Conservation (phyloP, 2,888 invertebrate species). For the Ecdyonurus torrentis region DNA sequence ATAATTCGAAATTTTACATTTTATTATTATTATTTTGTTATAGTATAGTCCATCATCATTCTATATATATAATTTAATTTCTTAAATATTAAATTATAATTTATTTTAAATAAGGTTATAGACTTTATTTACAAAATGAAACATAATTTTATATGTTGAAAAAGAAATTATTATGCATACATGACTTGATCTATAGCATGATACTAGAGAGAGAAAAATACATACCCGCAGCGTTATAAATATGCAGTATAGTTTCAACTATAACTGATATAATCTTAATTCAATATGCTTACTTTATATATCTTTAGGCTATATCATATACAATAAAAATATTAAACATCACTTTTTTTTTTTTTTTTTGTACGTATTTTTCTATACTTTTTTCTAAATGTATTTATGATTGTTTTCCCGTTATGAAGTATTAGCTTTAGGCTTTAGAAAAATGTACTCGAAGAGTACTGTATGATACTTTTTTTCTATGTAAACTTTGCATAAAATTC, state of each 20-base stretch:
- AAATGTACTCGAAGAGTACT: too few species aligned
- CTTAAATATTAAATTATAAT: too few species aligned
- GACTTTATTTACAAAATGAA: too few species aligned
- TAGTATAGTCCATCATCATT: too few species aligned
- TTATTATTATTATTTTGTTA: too few species aligned
- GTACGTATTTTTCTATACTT: too few species aligned
- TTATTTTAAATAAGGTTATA: too few species aligned
- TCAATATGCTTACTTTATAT: not conserved
- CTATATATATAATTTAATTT: too few species aligned
- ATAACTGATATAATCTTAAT: not conserved
- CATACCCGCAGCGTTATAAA: not conserved
- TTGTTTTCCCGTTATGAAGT: not conserved
- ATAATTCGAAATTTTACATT: too few species aligned
- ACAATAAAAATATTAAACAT: not conserved
- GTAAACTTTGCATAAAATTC: not conserved
- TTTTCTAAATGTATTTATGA: not conserved
- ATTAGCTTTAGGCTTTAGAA: not conserved
- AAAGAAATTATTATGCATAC: too few species aligned
- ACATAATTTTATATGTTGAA: too few species aligned
- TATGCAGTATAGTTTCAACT: not conserved
- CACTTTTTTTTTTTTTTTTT: not conserved
- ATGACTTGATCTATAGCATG: not conserved
- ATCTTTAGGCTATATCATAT: not conserved
- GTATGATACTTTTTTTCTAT: not conserved
- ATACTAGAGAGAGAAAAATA: not conserved